Base-by-base conservation (phyloP, 2,113 vertebrate species). In the Paramisgurnus dabryanus region DNA sequence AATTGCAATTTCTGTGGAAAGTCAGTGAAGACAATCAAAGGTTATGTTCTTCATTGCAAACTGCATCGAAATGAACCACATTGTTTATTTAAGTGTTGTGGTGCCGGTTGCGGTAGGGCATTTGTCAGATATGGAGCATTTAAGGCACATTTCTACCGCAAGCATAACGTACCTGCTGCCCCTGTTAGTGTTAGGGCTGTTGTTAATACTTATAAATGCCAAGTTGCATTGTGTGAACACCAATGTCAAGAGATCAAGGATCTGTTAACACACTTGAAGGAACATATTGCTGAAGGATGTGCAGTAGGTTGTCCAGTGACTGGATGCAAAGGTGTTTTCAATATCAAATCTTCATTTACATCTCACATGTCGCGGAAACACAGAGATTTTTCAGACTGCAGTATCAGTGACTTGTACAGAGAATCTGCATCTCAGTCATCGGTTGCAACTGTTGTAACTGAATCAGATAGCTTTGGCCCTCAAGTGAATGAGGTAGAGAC, bases 321-420 rank as follows among this genome's bases (percentile, higher is more conserved):
- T n/a, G 67, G 76, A 75, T 85, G 83, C 74, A 79, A 61, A 82
- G 75, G 70, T 22, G 68, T 3, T 10, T 82, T 83, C 39, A 84
- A 70, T 76, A 53, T 87, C 2, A 87, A 85, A 55, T 86, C 80
- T 65, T 83, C 78, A 71, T 87, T 87, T 83, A 85, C 78, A 70
- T 78, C 83, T 45, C 84, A 87, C 34, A 83, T 80, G 65, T 85
- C 75, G 27, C 79, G 84, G 58, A 87, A 87, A 87, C 84, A 83
- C 50, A 65, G 63, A 65, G 11, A 6, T 13, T 65, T 39, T 40
- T 3, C 27, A 39, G 61, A 39, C 6, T 7, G 11, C 12, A 64
- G 11, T 7, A 64, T 64, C 10, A 64, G 34, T 64, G 11, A 22
- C 58, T 8, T 18, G 6, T 60, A 18, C 22, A 45, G 43, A 45